Evolutionary conservation across 2,113 vertebrate species (phyloP).

Genomic region (Scytalopus superciliaris): DNA sequence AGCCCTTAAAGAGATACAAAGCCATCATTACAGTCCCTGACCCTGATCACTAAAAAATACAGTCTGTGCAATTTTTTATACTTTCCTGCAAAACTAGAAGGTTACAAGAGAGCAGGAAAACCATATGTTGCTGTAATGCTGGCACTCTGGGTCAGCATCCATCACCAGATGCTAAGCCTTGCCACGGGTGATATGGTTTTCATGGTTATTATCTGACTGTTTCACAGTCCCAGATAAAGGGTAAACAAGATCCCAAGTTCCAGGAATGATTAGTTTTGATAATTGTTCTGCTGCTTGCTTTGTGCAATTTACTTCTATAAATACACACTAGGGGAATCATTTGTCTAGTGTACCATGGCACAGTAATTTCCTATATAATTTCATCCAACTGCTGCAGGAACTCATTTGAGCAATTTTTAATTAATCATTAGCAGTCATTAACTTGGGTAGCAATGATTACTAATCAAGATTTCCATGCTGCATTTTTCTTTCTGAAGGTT

Average conservation of each 20-base stretch:
- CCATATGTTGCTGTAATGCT: background rate
- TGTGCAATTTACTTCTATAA: slow-evolving; percentile 50
- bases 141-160: background rate
- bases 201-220: slow-evolving; percentile 6
- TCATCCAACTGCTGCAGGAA: slow-evolving; percentile 65
- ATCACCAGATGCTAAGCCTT: background rate
- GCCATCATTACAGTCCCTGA: background rate
- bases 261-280: slow-evolving; percentile 54
- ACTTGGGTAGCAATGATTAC: slow-evolving; percentile 52
- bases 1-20: background rate
- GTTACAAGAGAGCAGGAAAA: background rate
- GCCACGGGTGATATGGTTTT: background rate
- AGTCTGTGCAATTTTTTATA: background rate
- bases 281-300: slow-evolving; percentile 52
- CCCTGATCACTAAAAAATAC: background rate
- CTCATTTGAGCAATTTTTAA: slow-evolving; percentile 66
- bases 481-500: slow-evolving; percentile 24
- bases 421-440: slow-evolving; percentile 71
- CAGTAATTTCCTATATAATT: slow-evolving; percentile 68
- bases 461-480: slow-evolving; percentile 63
- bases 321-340: slow-evolving; percentile 21
- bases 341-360: slow-evolving; percentile 52
- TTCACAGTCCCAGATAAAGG: slow-evolving; percentile 43
- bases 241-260: slow-evolving; percentile 43
- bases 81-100: background rate